Conservation (phyloP, 37 sponge, comb jelly and placozoan genomes). For the Eunapius fragilis region DNA sequence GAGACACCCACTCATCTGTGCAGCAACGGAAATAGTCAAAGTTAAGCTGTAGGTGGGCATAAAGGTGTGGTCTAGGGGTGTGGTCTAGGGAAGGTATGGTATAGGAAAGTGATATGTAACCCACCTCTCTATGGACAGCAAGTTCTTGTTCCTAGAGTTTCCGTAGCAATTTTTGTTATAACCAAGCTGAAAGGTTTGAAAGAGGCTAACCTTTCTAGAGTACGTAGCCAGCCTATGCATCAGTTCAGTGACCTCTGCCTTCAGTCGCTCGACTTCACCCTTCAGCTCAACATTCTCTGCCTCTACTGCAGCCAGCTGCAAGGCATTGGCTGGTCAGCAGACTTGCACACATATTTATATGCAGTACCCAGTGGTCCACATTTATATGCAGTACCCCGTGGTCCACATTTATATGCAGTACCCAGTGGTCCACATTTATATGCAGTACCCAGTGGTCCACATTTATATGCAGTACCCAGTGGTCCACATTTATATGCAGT, state of each 20-base stretch:
- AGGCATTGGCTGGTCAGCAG: neutral
- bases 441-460: no score
- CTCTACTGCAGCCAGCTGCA: neutral
- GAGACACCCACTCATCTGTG: conserved; percentile 71
- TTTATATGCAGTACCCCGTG: no score
- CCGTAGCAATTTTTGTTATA: neutral
- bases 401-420: no score
- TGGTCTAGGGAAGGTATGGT: neutral
- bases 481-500: no score
- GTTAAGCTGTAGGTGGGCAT: no score
- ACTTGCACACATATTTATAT: neutral
- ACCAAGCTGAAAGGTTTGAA: neutral
- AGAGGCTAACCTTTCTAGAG: neutral
- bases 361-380: no score
- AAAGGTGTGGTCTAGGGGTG: neutral
- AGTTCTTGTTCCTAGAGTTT: neutral
- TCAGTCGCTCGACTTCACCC: neutral
- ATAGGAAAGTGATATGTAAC: neutral
- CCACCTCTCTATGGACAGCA: neutral
- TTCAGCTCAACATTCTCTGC: neutral
- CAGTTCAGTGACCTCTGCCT: neutral
- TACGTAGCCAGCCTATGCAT: neutral
- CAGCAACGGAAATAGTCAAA: neutral
- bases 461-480: no score
- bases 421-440: no score